Conservation (phyloP, 2,113 vertebrate species). For the Pedetes capensis region DNA sequence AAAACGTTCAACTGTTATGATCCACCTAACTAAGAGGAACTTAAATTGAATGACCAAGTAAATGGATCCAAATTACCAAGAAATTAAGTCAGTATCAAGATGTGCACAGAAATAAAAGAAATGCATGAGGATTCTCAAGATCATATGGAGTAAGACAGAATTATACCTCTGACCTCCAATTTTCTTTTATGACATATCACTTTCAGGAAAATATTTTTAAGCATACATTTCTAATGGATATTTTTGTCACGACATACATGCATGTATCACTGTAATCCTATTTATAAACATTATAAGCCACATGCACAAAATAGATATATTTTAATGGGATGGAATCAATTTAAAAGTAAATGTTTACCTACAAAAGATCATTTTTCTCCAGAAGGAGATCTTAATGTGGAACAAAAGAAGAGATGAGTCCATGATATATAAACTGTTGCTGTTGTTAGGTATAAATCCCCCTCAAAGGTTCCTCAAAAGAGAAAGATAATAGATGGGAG, state of each 20-base stretch:
- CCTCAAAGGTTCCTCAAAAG: not conserved
- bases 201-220: not conserved
- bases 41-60: not conserved
- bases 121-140: not conserved
- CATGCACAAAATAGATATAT: not conserved
- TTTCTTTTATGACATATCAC: not conserved
- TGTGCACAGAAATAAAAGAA: not conserved
- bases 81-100: not conserved
- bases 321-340: slow-evolving; percentile 4
- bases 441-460: not conserved
- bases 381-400: not conserved
- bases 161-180: not conserved
- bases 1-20: not conserved
- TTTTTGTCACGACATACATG: not conserved
- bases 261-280: not conserved
- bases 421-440: not conserved
- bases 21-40: not conserved
- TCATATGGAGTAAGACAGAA: not conserved
- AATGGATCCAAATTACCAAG: not conserved
- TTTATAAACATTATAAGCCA: not conserved
- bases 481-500: not conserved
- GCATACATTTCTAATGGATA: not conserved
- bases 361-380: not conserved
- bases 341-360: not conserved
- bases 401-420: not conserved